Base-by-base conservation (phyloP, 2,888 invertebrate species). In the Drosophila putrida region DNA sequence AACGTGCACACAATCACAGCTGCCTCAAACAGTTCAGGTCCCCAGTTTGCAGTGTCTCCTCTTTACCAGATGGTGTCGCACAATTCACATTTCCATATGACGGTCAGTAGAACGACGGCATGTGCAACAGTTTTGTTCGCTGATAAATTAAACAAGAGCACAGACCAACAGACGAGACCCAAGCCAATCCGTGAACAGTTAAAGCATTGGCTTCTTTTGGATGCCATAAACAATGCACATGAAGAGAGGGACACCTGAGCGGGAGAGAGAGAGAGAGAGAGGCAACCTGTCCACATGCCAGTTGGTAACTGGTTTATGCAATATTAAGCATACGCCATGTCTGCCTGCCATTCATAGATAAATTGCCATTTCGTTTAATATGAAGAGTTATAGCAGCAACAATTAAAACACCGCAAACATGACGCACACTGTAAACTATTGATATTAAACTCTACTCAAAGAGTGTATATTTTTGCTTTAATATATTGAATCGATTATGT, bases 311-410 rank as follows among this genome's bases (percentile, higher is more conserved):
- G 84, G 68, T 64, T 83, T 68, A 78, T 84, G 71, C 78, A 78
- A 87, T 79, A 82, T 87, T 87, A 87, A 85, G 82, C 73, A 87
- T 78, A 75, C 76, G 82, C 80, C 85, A 77, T 61, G 78, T n/a
- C 63, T 60, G 75, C 15, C 77, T 85, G 85, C 75, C 80, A 74
- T 68, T 74, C 75, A 79, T 75, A 87, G 82, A 87, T 85, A 85
- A 87, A 85, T 85, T 84, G 78, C 72, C 65, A 65, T 36, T 62
- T 68, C 59, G 69, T 73, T 84, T 87, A 82, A 85, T 83, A 81
- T 83, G 83, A 86, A 81, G 83, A 86, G 71, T 77, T 83, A 81
- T 83, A 67, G 74, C 51, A 41, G 41, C 15, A 33, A 74, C 80
- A 82, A 84, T 82, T 84, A 79, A 76, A 79, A 65, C 54, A 11